These are phyloP conservation scores for Callaeas wilsoni DNA, from an alignment of 2,113 vertebrate genomes.

Conservation along the genomic window DNA sequence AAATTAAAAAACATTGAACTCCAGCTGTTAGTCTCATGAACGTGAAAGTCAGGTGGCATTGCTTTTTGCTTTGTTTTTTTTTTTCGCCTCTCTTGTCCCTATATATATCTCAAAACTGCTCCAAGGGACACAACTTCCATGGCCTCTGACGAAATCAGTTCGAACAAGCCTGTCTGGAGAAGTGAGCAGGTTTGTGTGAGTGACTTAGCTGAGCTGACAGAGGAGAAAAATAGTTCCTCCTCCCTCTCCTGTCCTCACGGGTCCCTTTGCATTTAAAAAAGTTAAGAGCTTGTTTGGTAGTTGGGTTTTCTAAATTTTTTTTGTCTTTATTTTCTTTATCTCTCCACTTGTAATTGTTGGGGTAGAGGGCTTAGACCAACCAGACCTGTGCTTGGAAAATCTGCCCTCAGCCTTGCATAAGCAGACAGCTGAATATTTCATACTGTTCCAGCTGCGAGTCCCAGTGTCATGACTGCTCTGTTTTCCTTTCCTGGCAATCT, in stretches of 20 bases:
- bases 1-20: no score
- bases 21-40: fast-evolving
- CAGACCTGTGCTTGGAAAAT: neutral
- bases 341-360: neutral
- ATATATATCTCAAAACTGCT: neutral
- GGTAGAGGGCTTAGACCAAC: neutral
- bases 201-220: neutral
- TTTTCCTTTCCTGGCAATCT: neutral
- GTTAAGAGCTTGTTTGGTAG: neutral
- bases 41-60: neutral
- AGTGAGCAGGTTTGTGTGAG: neutral
- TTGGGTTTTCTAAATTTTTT: neutral
- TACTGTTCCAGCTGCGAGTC: neutral
- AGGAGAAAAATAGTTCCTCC: neutral
- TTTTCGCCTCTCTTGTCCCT: fast-evolving
- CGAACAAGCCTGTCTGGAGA: neutral
- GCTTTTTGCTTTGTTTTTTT: neutral
- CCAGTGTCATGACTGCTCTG: neutral
- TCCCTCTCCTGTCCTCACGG: neutral
- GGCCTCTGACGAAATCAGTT: neutral
- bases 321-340: neutral
- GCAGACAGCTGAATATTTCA: neutral
- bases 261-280: neutral
- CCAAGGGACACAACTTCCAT: neutral
- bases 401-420: neutral